Conservation (phyloP, 2,797 vertebrate genomes). For the Pangasius larnaudii region DNA sequence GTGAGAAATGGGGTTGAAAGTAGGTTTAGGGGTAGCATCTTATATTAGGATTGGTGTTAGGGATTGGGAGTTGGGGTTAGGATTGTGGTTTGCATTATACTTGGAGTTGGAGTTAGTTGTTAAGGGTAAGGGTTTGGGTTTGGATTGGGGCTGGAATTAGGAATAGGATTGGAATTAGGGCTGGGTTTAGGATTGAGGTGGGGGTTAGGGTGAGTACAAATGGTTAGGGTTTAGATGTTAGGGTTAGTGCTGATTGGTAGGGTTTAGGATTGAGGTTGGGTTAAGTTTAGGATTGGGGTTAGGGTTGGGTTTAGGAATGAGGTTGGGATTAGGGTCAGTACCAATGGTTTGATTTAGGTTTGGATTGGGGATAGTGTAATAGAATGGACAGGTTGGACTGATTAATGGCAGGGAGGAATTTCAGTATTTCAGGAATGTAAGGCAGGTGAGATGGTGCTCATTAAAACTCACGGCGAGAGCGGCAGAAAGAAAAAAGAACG, state of each 20-base stretch:
- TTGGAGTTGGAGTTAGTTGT: neutral
- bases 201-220: neutral
- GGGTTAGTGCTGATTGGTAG: neutral
- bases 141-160: neutral
- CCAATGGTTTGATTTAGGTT: neutral
- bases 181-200: neutral
- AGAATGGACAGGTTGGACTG: neutral
- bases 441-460: constrained; percentile 36
- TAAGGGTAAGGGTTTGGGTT: neutral
- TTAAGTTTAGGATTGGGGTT: neutral
- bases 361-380: neutral
- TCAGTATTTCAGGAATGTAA: constrained; percentile 3
- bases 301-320: neutral
- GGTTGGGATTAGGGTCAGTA: neutral
- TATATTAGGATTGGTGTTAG: neutral
- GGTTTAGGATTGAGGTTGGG: neutral
- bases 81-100: neutral
- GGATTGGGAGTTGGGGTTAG: neutral
- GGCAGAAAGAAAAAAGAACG: neutral
- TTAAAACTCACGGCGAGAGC: constrained; percentile 37
- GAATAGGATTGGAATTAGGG: neutral
- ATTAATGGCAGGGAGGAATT: neutral
- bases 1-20: neutral
- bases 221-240: neutral
- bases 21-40: neutral